phyloP scores from a whole-genome alignment of 1,140 invertebrate genomes.

The Dendrolimus kikuchii region DNA sequence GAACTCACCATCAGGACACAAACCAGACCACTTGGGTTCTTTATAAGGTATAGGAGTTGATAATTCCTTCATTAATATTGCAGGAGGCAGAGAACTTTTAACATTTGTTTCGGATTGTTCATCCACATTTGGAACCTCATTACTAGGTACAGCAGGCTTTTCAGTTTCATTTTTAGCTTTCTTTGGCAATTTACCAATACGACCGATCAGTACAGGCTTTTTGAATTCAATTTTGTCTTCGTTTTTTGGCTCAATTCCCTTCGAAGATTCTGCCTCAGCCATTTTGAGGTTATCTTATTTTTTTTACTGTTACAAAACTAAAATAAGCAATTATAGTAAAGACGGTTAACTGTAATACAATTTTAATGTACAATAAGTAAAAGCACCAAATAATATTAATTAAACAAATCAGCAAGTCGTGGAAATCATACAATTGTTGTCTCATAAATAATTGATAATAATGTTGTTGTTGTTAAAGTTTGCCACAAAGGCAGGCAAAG shows the following conservation, averaged over 20 bases:
- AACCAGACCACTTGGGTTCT: slow-evolving; percentile 83
- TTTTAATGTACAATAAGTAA: too few species aligned
- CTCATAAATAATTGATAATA: too few species aligned
- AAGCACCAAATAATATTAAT: too few species aligned
- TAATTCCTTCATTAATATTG: slow-evolving; percentile 43
- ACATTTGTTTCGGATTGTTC: slow-evolving; percentile 14
- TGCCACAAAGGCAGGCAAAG: too few species aligned
- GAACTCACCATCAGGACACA: slow-evolving; percentile 69
- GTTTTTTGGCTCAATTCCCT: slow-evolving; percentile 12
- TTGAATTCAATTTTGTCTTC: slow-evolving; percentile 49
- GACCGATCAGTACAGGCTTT: slow-evolving; percentile 57
- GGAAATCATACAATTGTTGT: too few species aligned
- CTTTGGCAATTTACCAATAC: slow-evolving; percentile 57
- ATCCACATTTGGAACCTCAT: slow-evolving; percentile 11
- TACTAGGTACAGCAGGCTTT: slow-evolving; percentile 16
- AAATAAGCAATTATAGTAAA: too few species aligned
- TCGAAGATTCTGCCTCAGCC: slow-evolving; percentile 8
- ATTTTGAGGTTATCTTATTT: slow-evolving; percentile 20
- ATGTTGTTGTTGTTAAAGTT: too few species aligned
- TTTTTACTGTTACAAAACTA: too few species aligned
- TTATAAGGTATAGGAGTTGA: slow-evolving; percentile 75
- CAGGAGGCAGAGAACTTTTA: slow-evolving; percentile 32
- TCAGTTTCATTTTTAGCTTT: slow-evolving; percentile 36
- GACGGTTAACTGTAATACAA: too few species aligned
- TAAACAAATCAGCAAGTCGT: too few species aligned